A percentile compares a stretch with the other conserved stretches of the same genome.
These are phyloP conservation scores for Dascillus cervinus DNA, from an alignment of 2,888 invertebrate species.

Conservation along the genomic window DNA sequence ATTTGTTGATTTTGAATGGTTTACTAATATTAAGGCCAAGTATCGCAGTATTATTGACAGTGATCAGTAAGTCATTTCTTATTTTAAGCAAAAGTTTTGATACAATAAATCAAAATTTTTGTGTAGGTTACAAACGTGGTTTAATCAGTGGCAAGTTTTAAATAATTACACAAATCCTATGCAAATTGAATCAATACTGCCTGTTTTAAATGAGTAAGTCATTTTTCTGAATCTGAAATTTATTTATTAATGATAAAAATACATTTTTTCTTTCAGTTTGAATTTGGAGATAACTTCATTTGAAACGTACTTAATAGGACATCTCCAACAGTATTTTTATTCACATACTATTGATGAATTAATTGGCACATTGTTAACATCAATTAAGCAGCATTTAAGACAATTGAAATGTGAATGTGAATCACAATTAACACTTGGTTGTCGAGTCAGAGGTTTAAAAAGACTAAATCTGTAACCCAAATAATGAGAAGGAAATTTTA, in stretches of 20 bases:
- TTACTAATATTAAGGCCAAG: slow-evolving; percentile 44
- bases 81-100: not conserved
- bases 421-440: slow-evolving; percentile 44
- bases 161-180: slow-evolving; percentile 57
- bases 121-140: slow-evolving; percentile 58
- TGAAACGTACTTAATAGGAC: slow-evolving; percentile 46
- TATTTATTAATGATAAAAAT: too few species aligned
- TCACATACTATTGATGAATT: slow-evolving; percentile 55
- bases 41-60: slow-evolving; percentile 45
- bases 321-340: slow-evolving; percentile 50
- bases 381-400: slow-evolving; percentile 45
- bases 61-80: slow-evolving; percentile 45
- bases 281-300: slow-evolving; percentile 46
- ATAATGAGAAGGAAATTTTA: too few species aligned
- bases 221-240: too few species aligned
- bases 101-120: slow-evolving; percentile 2
- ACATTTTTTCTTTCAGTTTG: slow-evolving; percentile 43
- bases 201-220: slow-evolving; percentile 53
- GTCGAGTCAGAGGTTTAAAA: slow-evolving; percentile 37
- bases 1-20: slow-evolving; percentile 45
- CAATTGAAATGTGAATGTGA: slow-evolving; percentile 48
- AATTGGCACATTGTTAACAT: slow-evolving; percentile 49
- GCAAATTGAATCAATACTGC: slow-evolving; percentile 53
- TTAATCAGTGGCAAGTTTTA: slow-evolving; percentile 64
- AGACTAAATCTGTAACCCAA: slow-evolving; percentile 17